Base-by-base conservation (phyloP, 2,888 invertebrate species). In the Danaus chrysippus region DNA sequence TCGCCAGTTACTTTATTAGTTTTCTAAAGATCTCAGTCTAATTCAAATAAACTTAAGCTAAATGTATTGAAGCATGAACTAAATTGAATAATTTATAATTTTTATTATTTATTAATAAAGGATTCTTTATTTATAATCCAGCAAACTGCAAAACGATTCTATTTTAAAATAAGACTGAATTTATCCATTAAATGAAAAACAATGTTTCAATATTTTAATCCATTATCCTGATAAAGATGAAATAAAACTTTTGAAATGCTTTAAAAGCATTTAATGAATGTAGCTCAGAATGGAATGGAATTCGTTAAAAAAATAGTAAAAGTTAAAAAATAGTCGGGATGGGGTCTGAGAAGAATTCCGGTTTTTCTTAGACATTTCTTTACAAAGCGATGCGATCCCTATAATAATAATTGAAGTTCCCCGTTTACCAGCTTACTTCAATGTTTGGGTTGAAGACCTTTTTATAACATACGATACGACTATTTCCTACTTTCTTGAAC, bases 231-330 rank as follows among this genome's bases (percentile, higher is more conserved):
- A n/a, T 13, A 49, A 13, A 13, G 17, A 49, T 49, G n/a, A 49
- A 12, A 49, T 10, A 13, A 10, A 17, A 10, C 1, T n/a, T 42
- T 13, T 55, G 17, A 55, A 13, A 42, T 55, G 13, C n/a, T 1
- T 55, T 10, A n/a, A 62, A 62, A 52, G 59, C 53, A 63, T 56
- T 63, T 57, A 59, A 54, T 63, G 54, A 63, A 63, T 54, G 56
- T 53, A 57, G 59, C 43, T 53, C 56, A 44, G 57, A 54, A 60
- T 60, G 49, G 54, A 60, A 63, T 63, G 54, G 60, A 57, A 57
- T 55, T 60, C 57, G 54, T 60, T 59, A 53, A 43, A 43, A 42
- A 43, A 56, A 56, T 43, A 42, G 43, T 56, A 17, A n/a, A 42
- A 43, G 56, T 56, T 42, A 43, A 19, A 56, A 43, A 56, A 56